Evolutionary conservation across 2,888 invertebrate species (phyloP).

Genomic region (Trissolcus brochymenae): DNA sequence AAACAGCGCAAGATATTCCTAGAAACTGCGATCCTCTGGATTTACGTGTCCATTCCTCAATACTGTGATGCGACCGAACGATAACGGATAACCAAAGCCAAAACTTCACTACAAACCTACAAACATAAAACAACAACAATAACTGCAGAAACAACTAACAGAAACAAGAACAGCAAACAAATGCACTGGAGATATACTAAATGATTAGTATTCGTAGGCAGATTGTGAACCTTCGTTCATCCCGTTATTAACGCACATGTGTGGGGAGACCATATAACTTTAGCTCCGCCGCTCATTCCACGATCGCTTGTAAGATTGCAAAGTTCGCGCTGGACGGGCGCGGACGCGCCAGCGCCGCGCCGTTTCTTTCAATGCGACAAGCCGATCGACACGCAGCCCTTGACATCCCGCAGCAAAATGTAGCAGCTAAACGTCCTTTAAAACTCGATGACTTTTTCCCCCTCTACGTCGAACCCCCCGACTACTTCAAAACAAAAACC

Average conservation of each 20-base stretch:
- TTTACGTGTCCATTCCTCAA: constrained; percentile 55
- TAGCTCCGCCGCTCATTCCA: constrained; percentile 74
- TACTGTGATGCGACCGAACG: constrained; percentile 58
- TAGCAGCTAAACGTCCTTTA: constrained; percentile 65
- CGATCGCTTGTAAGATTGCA: constrained; percentile 58
- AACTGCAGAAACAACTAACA: constrained; percentile 53
- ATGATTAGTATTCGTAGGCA: constrained; percentile 66
- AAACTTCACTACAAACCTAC: constrained; percentile 46
- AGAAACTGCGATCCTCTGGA: constrained; percentile 57
- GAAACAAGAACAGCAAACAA: constrained; percentile 55
- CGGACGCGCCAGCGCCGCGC: constrained; percentile 31
- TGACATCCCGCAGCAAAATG: constrained; percentile 61
- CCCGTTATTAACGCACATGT: constrained; percentile 75
- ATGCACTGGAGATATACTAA: constrained; percentile 59
- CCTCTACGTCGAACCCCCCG: constrained; percentile 49
- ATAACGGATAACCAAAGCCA: constrained; percentile 52
- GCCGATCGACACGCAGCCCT: constrained; percentile 52
- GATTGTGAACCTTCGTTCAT: constrained; percentile 72
- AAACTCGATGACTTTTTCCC: constrained; percentile 50
- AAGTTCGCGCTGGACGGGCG: constrained; percentile 46
- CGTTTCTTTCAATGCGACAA: constrained; percentile 52
- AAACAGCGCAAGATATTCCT: constrained; percentile 66
- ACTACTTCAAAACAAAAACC: constrained; percentile 36
- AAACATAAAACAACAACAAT: constrained; percentile 54
- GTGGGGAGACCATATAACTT: constrained; percentile 77